Evolutionary conservation across 2,888 invertebrate species (phyloP), one percentile per base, ranked within the genome.

Genomic region (Eupelmus urozonus): DNA sequence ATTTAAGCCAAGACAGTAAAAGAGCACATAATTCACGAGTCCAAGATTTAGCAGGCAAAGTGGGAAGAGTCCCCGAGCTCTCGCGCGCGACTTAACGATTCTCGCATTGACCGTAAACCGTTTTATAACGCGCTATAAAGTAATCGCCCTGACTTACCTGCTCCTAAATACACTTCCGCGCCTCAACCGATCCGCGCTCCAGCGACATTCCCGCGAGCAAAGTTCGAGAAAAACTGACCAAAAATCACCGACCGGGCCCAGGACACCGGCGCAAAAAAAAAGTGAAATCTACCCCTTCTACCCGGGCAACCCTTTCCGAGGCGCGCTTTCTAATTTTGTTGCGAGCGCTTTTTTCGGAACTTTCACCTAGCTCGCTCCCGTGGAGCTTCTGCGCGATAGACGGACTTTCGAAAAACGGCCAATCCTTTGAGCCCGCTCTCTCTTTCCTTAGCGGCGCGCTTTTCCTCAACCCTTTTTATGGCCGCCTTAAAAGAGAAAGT

Each of bases 261-360:
- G 25, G 20, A 4, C 20, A 20, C 45, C n/a, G 49, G 23, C 34
- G 13, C 9, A 25, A 18, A 40, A 25, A 84, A 83, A 87, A 86
- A 86, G 87, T 84, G 85, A 88, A 87, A 87, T 84, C 82, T 82
- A 78, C 81, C 85, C 87, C 84, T 85, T 83, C 86, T 82, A 80
- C 80, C 27, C 45, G 25, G 11, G n/a, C 79, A 83, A 81, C 83
- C 84, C 82, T 83, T 81, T 79, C n/a, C 11, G 42, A 29, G 16
- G 5, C 7, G 20, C 40, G 53, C 80, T 78, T 78, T 78, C 78
- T 71, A 78, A 80, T 67, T 72, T 75, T 74, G 85, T 74, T 85
- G 13, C n/a, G 9, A 5, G 9, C 34, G 34, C 9, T 34, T 34
- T 34, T 34, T 34, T 13, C 45, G 7, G n/a, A n/a, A 66, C 70